Conservation (phyloP, 2,797 vertebrate species). For the Sorex maritimensis region DNA sequence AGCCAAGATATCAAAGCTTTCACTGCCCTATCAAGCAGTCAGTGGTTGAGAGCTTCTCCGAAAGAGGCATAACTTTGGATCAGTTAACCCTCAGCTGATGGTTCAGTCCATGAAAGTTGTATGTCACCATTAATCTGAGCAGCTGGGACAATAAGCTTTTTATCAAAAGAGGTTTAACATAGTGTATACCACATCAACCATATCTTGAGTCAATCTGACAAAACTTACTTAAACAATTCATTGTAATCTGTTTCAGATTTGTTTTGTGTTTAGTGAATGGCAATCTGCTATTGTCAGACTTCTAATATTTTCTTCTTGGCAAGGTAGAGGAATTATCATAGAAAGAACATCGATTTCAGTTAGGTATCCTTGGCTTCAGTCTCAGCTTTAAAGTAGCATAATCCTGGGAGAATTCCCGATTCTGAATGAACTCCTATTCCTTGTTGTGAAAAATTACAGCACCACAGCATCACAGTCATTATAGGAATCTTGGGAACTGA, state of each 20-base stretch:
- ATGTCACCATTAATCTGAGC: not conserved
- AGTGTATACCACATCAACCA: not conserved
- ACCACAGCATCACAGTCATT: not conserved
- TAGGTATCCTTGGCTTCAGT: not conserved
- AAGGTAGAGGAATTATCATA: not conserved
- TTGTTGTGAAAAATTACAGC: not conserved
- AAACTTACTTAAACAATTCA: not conserved
- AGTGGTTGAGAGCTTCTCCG: not conserved
- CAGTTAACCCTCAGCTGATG: not conserved
- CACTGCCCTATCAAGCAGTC: not conserved
- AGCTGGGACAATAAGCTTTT: not conserved
- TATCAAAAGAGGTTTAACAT: not conserved
- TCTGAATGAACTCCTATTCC: not conserved
- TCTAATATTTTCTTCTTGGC: not conserved
- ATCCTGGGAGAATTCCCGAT: not conserved
- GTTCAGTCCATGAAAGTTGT: not conserved
- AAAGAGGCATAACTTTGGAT: not conserved
- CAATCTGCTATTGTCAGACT: not conserved
- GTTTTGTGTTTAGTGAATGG: not conserved
- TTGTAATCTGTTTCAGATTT: not conserved
- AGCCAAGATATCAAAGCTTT: not conserved
- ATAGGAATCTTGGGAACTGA: constrained; percentile 8
- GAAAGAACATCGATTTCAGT: not conserved
- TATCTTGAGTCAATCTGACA: not conserved
- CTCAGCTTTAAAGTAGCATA: not conserved